phyloP scores from a whole-genome alignment of 2,113 vertebrate genomes.

The Nansenia antarctica region DNA sequence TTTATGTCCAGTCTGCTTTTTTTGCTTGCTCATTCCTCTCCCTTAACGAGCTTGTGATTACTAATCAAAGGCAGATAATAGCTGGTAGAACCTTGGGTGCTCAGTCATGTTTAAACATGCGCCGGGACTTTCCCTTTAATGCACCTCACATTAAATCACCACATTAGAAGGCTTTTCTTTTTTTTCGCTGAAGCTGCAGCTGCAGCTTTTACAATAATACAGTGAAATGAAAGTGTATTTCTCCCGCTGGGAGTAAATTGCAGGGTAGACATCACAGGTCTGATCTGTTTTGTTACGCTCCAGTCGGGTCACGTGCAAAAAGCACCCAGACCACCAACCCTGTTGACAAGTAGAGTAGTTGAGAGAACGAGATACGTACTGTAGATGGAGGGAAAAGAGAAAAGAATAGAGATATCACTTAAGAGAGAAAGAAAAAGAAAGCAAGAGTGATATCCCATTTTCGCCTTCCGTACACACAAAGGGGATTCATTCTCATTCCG shows the following conservation, averaged over 20 bases:
- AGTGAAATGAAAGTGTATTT: neutral
- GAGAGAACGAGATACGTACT: no score
- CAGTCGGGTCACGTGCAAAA: neutral
- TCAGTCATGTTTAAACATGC: conserved; percentile 24
- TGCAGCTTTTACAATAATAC: conserved; percentile 21
- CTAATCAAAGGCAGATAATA: no score
- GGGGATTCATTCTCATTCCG: conserved; percentile 49
- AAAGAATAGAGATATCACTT: no score
- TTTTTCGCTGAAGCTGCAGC: conserved; percentile 35
- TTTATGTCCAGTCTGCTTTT: conserved; percentile 20
- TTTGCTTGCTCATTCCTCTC: conserved; percentile 12
- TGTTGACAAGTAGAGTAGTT: neutral
- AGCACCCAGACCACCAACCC: neutral
- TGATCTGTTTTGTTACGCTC: neutral
- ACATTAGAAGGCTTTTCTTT: conserved; percentile 20
- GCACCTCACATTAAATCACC: conserved; percentile 35
- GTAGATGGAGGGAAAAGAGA: no score
- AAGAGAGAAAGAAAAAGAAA: neutral
- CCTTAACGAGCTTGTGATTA: conserved; percentile 31
- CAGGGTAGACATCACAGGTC: no score
- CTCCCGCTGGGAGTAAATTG: neutral
- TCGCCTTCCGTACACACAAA: conserved; percentile 24
- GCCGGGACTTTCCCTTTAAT: conserved; percentile 2
- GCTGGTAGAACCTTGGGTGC: no score
- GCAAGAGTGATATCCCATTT: conserved; percentile 42